A percentile compares a stretch with the other conserved stretches of the same genome.
Evolutionary conservation across 1,140 invertebrate genomes (phyloP).

Genomic region (Augochlora pura): DNA sequence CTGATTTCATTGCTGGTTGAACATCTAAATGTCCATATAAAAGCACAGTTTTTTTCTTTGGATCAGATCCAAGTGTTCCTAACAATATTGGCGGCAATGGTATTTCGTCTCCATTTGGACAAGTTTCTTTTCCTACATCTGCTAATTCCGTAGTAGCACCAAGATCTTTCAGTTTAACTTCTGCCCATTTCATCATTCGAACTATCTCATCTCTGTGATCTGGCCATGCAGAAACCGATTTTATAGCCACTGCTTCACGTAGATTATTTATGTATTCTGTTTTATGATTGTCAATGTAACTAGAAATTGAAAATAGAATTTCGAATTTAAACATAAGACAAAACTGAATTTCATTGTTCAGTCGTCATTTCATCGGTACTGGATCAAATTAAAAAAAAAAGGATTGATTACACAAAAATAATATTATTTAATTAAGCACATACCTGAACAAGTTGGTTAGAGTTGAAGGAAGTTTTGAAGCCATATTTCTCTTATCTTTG

Average conservation of each 20-base stretch:
- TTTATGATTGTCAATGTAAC: constrained; percentile 90
- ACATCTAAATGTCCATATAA: constrained; percentile 99
- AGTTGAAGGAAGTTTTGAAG: constrained; percentile 49
- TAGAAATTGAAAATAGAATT: constrained; percentile 68
- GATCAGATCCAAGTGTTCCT: constrained; percentile 91
- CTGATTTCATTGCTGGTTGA: constrained; percentile 93
- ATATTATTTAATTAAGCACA: constrained; percentile 29
- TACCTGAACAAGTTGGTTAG: constrained; percentile 61
- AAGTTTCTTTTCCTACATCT: constrained; percentile 89
- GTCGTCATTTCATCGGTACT: background rate
- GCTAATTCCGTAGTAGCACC: constrained; percentile 88
- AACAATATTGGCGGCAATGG: constrained; percentile 93
- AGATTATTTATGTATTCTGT: constrained; percentile 89
- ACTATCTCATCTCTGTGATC: constrained; percentile 87
- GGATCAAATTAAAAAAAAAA: constrained; percentile 2
- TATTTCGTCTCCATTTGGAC: constrained; percentile 87
- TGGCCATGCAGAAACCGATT: constrained; percentile 96
- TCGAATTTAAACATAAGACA: no score
- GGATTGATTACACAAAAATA: constrained; percentile 1
- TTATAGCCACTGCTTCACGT: constrained; percentile 94
- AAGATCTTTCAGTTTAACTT: constrained; percentile 86
- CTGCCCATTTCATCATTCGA: constrained; percentile 91
- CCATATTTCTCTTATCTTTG: constrained; percentile 41
- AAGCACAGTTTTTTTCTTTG: constrained; percentile 93
- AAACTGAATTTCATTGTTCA: background rate